Evolutionary conservation across 92 coral and sea anemone genomes (phyloP), one percentile per base, ranked within the genome.

Genomic region (Porites rus): DNA sequence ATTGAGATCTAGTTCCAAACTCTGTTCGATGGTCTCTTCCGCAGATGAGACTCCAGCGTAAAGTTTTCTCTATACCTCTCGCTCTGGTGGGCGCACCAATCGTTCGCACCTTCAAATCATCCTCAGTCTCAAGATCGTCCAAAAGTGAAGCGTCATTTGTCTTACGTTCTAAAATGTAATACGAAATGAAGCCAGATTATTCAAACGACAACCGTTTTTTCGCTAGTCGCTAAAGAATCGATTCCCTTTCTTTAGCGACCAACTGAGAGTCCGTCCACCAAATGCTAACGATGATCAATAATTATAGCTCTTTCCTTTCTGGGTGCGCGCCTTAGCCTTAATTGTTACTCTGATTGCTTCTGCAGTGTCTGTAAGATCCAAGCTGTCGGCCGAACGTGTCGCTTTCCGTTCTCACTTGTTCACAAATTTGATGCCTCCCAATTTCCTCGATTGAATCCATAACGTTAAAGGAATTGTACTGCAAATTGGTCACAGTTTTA

Each of bases 1-100:
- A 17, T 22, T 51, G 76, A 7, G 77, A 74, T 52, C 62, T 74
- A 51, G 10, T 21, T 74, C 77, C 77, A 74, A 51, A 51, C 17
- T 74, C 2, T 74, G 31, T 56, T 74, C 62, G 38, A 74, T 74
- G 3, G 43, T 21, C 43, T 74, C 54, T 38, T 69, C 28, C 1
- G 73, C 73, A 69, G 51, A 28, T 3, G 7, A 10, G 21, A 69
- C 46, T 69, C 76, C 28, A 74, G 38, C 62, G 61, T 0, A 51
- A 60, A 3, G 62, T 1, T 51, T 8, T 19, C 38, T 74, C 77
- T 50, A 74, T 74, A 51, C 18, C 1, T 19, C 4, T 51, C 54
- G n/a, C 43, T 74, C 77, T 52, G 25, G 9, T 51, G 8, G 60
- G 61, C 25, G 17, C n/a, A n/a, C 77, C 77, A 74, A 19, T n/a